Conservation (phyloP, 2,113 vertebrate genomes). For the Pterocles orientalis region DNA sequence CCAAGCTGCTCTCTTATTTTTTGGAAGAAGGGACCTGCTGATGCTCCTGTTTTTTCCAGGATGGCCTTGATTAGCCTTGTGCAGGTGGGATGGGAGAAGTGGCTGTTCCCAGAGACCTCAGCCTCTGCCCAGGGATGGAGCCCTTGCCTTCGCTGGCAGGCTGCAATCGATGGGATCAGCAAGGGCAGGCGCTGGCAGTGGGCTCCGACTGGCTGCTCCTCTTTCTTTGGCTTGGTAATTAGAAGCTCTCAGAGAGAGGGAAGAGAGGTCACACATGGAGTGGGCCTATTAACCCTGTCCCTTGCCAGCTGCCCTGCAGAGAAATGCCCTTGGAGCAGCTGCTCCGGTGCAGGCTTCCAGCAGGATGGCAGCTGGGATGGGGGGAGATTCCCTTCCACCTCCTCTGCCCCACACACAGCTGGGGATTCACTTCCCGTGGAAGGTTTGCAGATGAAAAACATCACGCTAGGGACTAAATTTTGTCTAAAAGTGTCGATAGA, state of each 20-base stretch:
- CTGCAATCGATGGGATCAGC: neutral
- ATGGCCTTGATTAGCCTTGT: neutral
- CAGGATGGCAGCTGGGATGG: neutral
- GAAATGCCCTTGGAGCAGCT: slow-evolving; percentile 31
- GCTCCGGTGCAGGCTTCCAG: neutral
- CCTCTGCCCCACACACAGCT: accelerated
- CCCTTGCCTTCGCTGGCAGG: neutral
- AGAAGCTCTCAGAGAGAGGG: slow-evolving; percentile 15
- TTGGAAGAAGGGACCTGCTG: neutral
- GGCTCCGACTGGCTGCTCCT: neutral
- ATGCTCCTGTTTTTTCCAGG: neutral
- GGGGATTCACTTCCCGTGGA: accelerated
- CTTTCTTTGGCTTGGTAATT: slow-evolving; percentile 6
- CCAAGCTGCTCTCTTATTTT: neutral
- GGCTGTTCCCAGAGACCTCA: neutral
- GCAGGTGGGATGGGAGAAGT: neutral
- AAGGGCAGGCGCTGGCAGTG: neutral
- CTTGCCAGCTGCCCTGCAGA: slow-evolving; percentile 32
- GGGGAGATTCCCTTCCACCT: neutral
- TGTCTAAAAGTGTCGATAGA: neutral
- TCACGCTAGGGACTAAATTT: accelerated
- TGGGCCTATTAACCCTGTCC: slow-evolving; percentile 42
- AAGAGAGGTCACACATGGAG: slow-evolving; percentile 32
- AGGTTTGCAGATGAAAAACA: neutral
- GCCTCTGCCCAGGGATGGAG: neutral